These are phyloP conservation scores for Platichthys flesus DNA, from an alignment of 2,113 vertebrate species.

Conservation along the genomic window DNA sequence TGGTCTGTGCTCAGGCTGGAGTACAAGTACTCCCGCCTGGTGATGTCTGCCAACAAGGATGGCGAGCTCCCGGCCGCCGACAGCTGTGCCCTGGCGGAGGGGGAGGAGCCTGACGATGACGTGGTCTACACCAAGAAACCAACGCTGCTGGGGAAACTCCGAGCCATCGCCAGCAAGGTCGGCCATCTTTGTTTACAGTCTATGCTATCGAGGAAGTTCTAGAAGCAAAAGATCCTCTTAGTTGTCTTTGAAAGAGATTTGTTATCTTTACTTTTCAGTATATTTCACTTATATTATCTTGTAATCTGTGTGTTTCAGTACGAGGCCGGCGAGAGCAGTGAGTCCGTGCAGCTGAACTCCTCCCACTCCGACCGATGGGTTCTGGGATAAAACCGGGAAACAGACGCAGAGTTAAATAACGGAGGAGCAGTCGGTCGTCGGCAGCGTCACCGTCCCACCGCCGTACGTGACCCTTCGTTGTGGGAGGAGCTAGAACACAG, in stretches of 20 bases:
- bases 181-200: not conserved
- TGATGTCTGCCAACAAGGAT: conserved; percentile 96
- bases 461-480: conserved; percentile 2
- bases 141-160: conserved; percentile 93
- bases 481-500: not conserved
- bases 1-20: conserved; percentile 85
- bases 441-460: conserved; percentile 18
- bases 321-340: conserved; percentile 66
- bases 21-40: conserved; percentile 97
- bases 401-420: not conserved
- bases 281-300: no score
- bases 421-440: conserved; percentile 29
- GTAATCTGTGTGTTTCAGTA: conserved; percentile 55
- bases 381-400: conserved; percentile 46
- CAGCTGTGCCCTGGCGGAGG: conserved; percentile 96
- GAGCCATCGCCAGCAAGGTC: conserved; percentile 91
- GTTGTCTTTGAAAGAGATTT: no score
- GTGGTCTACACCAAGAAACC: conserved; percentile 91
- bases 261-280: not conserved
- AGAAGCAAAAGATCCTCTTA: no score
- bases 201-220: no score
- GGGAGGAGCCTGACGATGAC: conserved; percentile 95
- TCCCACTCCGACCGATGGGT: conserved; percentile 74
- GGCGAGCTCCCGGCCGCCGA: conserved; percentile 95
- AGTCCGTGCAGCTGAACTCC: conserved; percentile 77